Percentiles rank a stretch among this genome's conserved stretches.
Evolutionary conservation across 1,140 invertebrate species (phyloP).

Genomic region (Oryzaephilus surinamensis): DNA sequence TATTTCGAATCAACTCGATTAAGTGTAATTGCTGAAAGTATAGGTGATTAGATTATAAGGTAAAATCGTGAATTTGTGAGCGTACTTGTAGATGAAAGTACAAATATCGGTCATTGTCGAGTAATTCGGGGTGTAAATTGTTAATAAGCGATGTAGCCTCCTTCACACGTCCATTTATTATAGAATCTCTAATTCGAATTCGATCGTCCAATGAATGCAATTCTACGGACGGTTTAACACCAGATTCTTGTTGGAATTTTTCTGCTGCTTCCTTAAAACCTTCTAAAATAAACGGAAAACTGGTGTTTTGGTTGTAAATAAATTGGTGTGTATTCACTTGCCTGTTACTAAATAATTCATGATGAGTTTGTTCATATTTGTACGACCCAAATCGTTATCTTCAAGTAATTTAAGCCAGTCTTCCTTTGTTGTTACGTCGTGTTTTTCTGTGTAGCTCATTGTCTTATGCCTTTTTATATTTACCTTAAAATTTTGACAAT

Average conservation of each 20-base stretch:
- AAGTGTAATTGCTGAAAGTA: slow-evolving; percentile 79
- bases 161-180: slow-evolving; percentile 86
- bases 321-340: slow-evolving; percentile 35
- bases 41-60: neutral
- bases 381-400: slow-evolving; percentile 71
- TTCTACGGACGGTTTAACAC: slow-evolving; percentile 75
- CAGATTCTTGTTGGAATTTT: slow-evolving; percentile 92
- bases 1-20: slow-evolving; percentile 82
- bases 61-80: slow-evolving; percentile 3
- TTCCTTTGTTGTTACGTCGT: slow-evolving; percentile 37
- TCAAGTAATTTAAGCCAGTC: slow-evolving; percentile 65
- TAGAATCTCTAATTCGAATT: slow-evolving; percentile 88
- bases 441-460: slow-evolving; percentile 37
- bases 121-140: slow-evolving; percentile 83
- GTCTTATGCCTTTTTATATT: too few species aligned
- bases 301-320: slow-evolving; percentile 17
- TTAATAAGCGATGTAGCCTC: slow-evolving; percentile 91
- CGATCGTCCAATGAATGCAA: slow-evolving; percentile 84
- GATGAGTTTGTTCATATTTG: slow-evolving; percentile 92
- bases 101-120: slow-evolving; percentile 90
- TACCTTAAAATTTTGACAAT: too few species aligned
- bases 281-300: slow-evolving; percentile 49
- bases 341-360: slow-evolving; percentile 98
- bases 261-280: slow-evolving; percentile 97
- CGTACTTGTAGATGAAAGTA: slow-evolving; percentile 93